Evolutionary conservation across 2,797 vertebrate species (phyloP), one percentile per base, ranked within the genome.

Genomic region (Myotis planiceps): DNA sequence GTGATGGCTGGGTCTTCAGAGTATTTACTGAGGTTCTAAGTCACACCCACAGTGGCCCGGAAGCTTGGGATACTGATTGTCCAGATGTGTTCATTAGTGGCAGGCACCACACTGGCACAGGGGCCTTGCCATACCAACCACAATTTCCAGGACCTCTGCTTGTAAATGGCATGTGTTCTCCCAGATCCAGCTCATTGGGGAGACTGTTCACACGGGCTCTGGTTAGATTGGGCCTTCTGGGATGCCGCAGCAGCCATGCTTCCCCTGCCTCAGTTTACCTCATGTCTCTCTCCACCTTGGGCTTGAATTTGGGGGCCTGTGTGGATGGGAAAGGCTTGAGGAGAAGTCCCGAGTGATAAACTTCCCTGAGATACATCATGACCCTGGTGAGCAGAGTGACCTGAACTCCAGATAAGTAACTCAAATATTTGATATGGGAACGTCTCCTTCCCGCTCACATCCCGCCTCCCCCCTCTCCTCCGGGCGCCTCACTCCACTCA

Each of bases 151-250:
- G 25, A 4, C 32, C 4, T 79, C 34, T 71, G 9, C 1, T 15
- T 51, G 3, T 53, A 14, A 19, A 19, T 82, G 55, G 5, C 23
- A 9, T 71, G 13, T 1, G 42, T 27, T 5, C 19, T 53, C 4
- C 29, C 29, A 9, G 34, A 2, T 65, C 4, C 39, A 58, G 0
- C 7, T n/a, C 25, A 19, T 0, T 12, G 25, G 2, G 0, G 1
- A 1, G 6, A 14, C 19, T 49, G 9, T 63, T 55, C 25, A 37
- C 1, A 0, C 7, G 19, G 0, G 9, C 19, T 68, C 14, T 78
- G 21, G 6, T 49, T 32, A 6, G 42, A 55, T 2, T 10, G 2
- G 6, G 65, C 21, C 65, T 55, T 68, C 18, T 81, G 21, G 25
- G 32, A 37, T 32, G 6, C 69, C 1, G 9, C 9, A 82, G 14